Evolutionary conservation across 2,888 invertebrate species (phyloP).

Genomic region (Platycheirus albimanus): DNA sequence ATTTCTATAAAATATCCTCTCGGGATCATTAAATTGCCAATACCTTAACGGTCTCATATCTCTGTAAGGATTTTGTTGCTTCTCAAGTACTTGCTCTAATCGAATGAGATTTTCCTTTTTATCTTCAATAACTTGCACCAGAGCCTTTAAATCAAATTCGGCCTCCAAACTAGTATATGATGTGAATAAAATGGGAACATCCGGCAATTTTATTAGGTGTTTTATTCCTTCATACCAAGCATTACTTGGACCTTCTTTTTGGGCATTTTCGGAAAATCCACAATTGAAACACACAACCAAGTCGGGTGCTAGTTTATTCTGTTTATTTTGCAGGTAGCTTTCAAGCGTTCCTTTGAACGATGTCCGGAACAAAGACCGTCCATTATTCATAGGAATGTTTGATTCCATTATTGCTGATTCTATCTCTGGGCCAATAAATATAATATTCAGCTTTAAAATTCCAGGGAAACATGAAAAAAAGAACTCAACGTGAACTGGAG

Average conservation of each 20-base stretch:
- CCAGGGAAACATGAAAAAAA: constrained; percentile 77
- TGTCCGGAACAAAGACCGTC: constrained; percentile 57
- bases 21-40: constrained; percentile 75
- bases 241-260: constrained; percentile 31
- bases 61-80: constrained; percentile 77
- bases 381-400: constrained; percentile 20
- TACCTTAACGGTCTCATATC: constrained; percentile 78
- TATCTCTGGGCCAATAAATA: constrained; percentile 77
- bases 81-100: constrained; percentile 75
- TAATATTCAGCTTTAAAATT: constrained; percentile 75
- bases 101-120: constrained; percentile 32
- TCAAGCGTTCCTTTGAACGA: constrained; percentile 74
- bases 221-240: constrained; percentile 75
- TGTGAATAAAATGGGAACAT: constrained; percentile 79
- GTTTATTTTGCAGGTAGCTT: constrained; percentile 67
- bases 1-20: constrained; percentile 78
- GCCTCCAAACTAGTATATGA: constrained; percentile 77
- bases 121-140: constrained; percentile 66
- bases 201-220: constrained; percentile 75
- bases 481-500: constrained; percentile 76
- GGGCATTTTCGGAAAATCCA: constrained; percentile 77
- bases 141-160: constrained; percentile 76
- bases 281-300: constrained; percentile 78
- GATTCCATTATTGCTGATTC: not conserved
- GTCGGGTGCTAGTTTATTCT: constrained; percentile 68